Percentiles rank a stretch among this genome's conserved stretches.
These are phyloP conservation scores for Campoplex nolae DNA, from an alignment of 2,888 invertebrate species.

Conservation along the genomic window DNA sequence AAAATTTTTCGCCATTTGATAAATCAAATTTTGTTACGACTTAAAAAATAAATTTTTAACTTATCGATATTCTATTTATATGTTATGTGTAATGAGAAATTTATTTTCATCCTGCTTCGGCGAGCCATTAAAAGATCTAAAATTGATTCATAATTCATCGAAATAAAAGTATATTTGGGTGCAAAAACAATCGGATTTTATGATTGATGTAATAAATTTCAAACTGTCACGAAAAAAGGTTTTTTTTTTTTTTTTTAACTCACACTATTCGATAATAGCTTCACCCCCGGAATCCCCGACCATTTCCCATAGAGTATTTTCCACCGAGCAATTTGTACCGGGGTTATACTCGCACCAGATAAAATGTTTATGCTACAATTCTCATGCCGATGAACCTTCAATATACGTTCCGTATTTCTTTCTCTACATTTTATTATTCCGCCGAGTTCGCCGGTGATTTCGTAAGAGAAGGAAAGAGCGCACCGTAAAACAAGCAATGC, in stretches of 20 bases:
- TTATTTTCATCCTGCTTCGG: neutral
- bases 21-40: neutral
- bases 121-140: neutral
- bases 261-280: neutral
- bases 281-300: neutral
- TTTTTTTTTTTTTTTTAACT: neutral
- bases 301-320: neutral
- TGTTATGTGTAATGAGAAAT: neutral
- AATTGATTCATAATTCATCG: neutral
- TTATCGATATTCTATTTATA: neutral
- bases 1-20: neutral
- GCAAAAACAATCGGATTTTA: neutral
- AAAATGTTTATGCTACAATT: constrained; percentile 28
- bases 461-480: constrained; percentile 11
- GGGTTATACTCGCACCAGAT: constrained; percentile 2
- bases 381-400: constrained; percentile 28
- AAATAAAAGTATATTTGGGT: neutral
- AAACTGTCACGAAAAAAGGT: neutral
- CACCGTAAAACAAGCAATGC: constrained; percentile 33
- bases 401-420: constrained; percentile 4
- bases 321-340: neutral
- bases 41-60: neutral
- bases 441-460: constrained; percentile 3
- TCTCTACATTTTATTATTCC: constrained; percentile 21
- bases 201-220: neutral